Evolutionary conservation across 2,113 vertebrate species (phyloP).

Genomic region (Barbus barbus): DNA sequence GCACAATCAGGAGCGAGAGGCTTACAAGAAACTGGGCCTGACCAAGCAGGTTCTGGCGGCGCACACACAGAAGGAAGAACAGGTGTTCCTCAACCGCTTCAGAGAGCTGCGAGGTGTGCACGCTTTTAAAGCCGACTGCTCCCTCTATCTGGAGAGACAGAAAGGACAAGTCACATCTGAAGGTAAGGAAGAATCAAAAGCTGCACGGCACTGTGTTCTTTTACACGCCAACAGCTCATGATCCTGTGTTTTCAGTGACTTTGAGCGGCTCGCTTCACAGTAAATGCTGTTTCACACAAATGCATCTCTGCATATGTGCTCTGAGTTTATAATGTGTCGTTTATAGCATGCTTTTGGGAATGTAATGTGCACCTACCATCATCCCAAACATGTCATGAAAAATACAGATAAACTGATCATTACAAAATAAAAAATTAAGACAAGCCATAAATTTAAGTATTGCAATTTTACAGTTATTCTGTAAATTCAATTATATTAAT

Average conservation of each 20-base stretch:
- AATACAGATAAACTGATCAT: neutral
- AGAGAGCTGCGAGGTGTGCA: constrained; percentile 77
- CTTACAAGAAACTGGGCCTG: constrained; percentile 85
- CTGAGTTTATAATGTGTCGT: neutral
- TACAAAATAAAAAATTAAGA: neutral
- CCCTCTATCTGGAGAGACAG: constrained; percentile 78
- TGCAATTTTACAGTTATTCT: neutral
- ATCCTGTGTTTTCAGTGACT: neutral
- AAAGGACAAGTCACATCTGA: constrained; percentile 68
- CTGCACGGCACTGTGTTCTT: neutral
- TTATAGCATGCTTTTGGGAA: too few relatives aligned
- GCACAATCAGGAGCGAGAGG: constrained; percentile 80
- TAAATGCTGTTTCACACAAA: too few relatives aligned
- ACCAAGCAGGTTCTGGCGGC: constrained; percentile 93
- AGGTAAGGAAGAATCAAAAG: constrained; percentile 51
- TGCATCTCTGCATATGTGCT: neutral
- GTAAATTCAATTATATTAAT: neutral
- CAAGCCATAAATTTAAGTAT: neutral
- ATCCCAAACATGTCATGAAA: too few relatives aligned
- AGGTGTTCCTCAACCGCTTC: constrained; percentile 86
- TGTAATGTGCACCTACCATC: too few relatives aligned
- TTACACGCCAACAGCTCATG: too few relatives aligned
- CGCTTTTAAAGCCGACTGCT: constrained; percentile 80
- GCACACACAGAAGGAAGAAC: constrained; percentile 93
- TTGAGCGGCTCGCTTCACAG: neutral